Base-by-base conservation (phyloP, 2,797 vertebrate species). In the Typhlichthys subterraneus region DNA sequence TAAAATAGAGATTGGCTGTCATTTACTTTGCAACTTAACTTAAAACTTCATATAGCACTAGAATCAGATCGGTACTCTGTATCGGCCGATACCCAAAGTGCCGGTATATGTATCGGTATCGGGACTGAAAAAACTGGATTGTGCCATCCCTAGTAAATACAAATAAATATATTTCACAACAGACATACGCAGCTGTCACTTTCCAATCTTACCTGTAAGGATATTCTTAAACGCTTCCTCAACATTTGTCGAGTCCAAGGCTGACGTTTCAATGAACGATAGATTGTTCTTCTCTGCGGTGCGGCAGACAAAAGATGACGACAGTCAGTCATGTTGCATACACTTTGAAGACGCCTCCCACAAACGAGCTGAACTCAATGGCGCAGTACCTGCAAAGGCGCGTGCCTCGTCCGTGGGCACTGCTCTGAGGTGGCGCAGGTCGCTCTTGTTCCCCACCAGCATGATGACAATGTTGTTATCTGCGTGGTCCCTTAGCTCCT, bases 151-250 rank as follows among this genome's bases (percentile, higher is more conserved):
- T 15, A 51, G 49, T 52, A 19, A 23, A 53, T 45, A 17, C 14
- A n/a, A 15, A 45, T 15, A 42, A 19, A 17, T 12, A 53, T 53
- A 5, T 42, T 42, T 42, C 38, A 45, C 15, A 45, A 14, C 12
- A 45, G 38, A 7, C n/a, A 42, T 56, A 9, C 23, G 5, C 52
- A 59, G 54, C 10, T 8, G 55, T 72, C 1, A 2, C 8, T 42
- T 57, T 17, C 67, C 52, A 10, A 42, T 1, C 73, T 2, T 86
- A 98, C 97, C 97, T 95, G 97, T 96, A 33, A 99, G 94, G 73
- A 98, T 99, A 85, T 98, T 98, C 89, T 98, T 98, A 90, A 99
- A 99, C 15, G 97, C 97, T 88, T 98, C 97, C 87, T 99, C 97
- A 63, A 99, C 97, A 10, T 99, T 98, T 90, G 97, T 99, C 56